These are phyloP conservation scores for Origma solitaria DNA, from an alignment of 2,113 vertebrate species.

Conservation along the genomic window DNA sequence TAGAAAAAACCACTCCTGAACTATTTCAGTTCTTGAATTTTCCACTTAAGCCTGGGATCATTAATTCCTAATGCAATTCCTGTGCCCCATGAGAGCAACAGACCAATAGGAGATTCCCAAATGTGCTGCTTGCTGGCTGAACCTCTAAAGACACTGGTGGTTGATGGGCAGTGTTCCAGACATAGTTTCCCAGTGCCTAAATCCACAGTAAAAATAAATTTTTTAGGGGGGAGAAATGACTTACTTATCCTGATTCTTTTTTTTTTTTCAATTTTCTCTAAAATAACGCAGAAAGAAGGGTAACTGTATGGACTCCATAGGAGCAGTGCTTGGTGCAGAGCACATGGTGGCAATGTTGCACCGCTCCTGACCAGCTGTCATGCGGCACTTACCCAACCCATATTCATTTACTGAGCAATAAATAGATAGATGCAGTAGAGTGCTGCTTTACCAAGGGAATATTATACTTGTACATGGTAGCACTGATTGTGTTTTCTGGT, in stretches of 20 bases:
- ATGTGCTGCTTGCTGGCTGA: background rate
- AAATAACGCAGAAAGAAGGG: background rate
- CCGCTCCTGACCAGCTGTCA: background rate
- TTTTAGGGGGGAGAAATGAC: background rate
- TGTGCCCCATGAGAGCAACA: background rate
- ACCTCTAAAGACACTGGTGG: background rate
- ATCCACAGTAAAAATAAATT: background rate
- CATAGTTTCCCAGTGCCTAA: background rate
- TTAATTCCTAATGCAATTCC: background rate
- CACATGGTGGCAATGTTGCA: constrained; percentile 71
- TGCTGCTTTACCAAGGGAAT: constrained; percentile 56
- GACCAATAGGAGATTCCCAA: background rate
- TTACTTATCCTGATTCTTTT: background rate
- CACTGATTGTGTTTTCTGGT: constrained; percentile 54
- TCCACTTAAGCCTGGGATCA: background rate
- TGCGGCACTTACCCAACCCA: background rate
- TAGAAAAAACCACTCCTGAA: background rate
- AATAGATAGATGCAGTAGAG: constrained; percentile 24
- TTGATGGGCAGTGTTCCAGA: background rate
- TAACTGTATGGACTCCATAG: fast-evolving
- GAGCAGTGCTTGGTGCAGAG: background rate
- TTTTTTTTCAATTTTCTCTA: background rate
- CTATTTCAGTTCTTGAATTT: background rate
- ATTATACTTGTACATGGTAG: constrained; percentile 40
- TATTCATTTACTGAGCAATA: constrained; percentile 39